Base-by-base conservation (phyloP, 2,113 vertebrate species). In the Zosterops hypoxanthus region DNA sequence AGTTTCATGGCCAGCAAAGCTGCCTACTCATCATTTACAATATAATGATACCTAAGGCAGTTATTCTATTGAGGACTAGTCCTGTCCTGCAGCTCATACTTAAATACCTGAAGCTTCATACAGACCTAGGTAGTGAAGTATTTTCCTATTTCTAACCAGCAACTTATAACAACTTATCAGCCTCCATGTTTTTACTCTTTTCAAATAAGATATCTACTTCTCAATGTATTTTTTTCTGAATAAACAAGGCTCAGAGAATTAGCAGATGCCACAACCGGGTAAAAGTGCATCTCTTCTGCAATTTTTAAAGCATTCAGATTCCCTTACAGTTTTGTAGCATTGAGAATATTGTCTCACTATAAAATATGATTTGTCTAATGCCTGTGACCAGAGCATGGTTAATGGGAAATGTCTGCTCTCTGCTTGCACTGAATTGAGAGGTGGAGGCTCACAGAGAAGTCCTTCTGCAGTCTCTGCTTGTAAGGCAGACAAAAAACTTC, bases 401-500 rank as follows among this genome's bases (percentile, higher is more conserved):
- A 86, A 93, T 29, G 21, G 53, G 47, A 93, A 93, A 71, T 63
- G 21, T 59, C 52, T 82, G 64, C 76, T 90, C 64, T 28, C 24
- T 68, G 70, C 55, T 91, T 83, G 41, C 26, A 11, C 52, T 8
- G 52, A 83, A 52, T 60, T 80, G 64, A 64, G 79, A 92, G 68
- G 82, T 73, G 13, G 59, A 79, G 66, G 46, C 33, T 88, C 75
- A 77, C 41, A 47, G 73, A 78, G 59, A 71, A 61, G 70, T 44
- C 44, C 2, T 19, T 88, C 92, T 96, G 85, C 91, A 96, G 86
- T 42, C 70, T 44, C 77, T 87, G 86, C 71, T 94, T 92, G 82
- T 34, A 85, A 95, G 93, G 88, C 76, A 96, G 89, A 90, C 73
- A 92, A 85, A 94, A 95, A 89, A 3, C 1, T 22, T 25, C 64